These are phyloP conservation scores for Sebastes cheni DNA, from an alignment of 2,797 vertebrate species.

Conservation along the genomic window DNA sequence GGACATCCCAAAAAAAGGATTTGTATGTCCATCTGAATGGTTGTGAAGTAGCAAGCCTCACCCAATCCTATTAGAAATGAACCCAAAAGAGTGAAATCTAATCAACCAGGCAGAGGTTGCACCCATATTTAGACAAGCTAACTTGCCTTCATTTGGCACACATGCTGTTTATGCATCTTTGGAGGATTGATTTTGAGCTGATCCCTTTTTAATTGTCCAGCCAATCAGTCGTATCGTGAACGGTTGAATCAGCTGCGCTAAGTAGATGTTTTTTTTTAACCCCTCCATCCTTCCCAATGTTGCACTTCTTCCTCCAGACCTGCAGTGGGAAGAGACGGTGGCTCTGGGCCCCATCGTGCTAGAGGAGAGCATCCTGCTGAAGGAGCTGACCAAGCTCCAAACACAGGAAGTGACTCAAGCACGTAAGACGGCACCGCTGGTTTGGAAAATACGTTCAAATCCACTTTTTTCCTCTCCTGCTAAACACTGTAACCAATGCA, in stretches of 20 bases:
- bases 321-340: constrained; percentile 32
- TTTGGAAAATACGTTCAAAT: background rate
- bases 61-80: background rate
- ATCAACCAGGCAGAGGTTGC: background rate
- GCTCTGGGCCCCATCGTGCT: constrained; percentile 63
- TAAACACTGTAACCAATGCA: background rate
- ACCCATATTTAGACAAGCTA: constrained; percentile 30
- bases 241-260: constrained; percentile 19
- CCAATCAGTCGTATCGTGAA: constrained; percentile 30
- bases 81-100: background rate
- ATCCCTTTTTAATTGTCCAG: constrained; percentile 45
- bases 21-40: background rate
- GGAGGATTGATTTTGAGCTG: constrained; percentile 34
- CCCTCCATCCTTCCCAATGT: background rate
- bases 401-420: background rate
- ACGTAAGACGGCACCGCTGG: background rate
- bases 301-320: constrained; percentile 13
- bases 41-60: background rate
- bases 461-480: background rate
- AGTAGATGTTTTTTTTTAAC: background rate
- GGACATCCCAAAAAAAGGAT: background rate
- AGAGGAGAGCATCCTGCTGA: background rate
- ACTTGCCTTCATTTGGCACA: constrained; percentile 25
- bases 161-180: constrained; percentile 1
- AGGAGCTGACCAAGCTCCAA: background rate